Conservation (phyloP, 2,113 vertebrate species). For the Hemicordylus capensis region DNA sequence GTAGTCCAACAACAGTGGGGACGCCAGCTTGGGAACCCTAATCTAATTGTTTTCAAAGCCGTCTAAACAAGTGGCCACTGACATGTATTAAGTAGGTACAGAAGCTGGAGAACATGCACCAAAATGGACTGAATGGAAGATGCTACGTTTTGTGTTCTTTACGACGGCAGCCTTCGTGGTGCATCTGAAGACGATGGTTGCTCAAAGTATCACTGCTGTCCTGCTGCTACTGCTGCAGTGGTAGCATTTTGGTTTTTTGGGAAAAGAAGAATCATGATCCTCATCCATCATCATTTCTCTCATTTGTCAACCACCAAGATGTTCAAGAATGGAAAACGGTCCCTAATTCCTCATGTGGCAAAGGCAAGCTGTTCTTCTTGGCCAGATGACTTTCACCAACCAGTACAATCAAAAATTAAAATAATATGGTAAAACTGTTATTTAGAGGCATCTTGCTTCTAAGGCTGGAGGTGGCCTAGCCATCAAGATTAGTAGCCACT, state of each 20-base stretch:
- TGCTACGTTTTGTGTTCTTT: too few species aligned
- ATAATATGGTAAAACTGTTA: too few species aligned
- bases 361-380: neutral
- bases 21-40: too few species aligned
- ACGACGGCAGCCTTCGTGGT: neutral
- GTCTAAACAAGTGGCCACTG: too few species aligned
- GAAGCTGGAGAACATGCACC: too few species aligned
- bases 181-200: neutral
- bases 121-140: too few species aligned
- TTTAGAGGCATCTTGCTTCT: too few species aligned
- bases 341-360: neutral
- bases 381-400: neutral
- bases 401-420: neutral
- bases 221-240: neutral
- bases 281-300: neutral
- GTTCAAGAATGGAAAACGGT: neutral
- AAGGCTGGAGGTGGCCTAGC: too few species aligned
- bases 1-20: too few species aligned
- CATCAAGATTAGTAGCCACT: too few species aligned
- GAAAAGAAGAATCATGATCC: neutral
- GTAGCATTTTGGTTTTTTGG: neutral
- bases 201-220: constrained; percentile 1
- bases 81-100: too few species aligned
- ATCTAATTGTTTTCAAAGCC: too few species aligned
- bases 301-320: neutral